These are phyloP conservation scores for Mycetomoellerius zeteki DNA, from an alignment of 1,140 invertebrate genomes.

Conservation along the genomic window DNA sequence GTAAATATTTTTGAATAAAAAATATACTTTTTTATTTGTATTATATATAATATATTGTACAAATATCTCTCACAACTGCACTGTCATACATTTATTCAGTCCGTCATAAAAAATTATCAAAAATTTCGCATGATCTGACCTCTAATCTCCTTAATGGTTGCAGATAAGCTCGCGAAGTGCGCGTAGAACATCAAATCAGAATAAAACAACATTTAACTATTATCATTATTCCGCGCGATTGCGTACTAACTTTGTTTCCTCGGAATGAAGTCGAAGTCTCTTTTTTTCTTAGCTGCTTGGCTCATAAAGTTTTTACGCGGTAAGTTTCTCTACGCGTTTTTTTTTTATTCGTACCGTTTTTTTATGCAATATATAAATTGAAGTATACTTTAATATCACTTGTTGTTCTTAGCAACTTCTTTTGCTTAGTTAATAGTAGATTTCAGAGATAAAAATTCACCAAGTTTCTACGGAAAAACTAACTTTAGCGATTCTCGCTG, in stretches of 20 bases:
- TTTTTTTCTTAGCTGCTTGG: not conserved
- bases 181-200: not conserved
- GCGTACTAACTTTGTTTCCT: constrained; percentile 19
- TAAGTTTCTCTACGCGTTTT: not conserved
- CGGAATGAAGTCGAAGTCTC: not conserved
- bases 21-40: no score
- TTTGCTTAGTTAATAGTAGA: not conserved
- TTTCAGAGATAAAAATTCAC: constrained; percentile 21
- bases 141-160: not conserved
- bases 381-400: constrained; percentile 14
- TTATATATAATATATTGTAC: no score
- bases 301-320: not conserved
- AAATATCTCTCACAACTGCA: no score
- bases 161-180: constrained; percentile 11
- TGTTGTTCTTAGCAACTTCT: not conserved
- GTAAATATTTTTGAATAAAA: no score
- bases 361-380: not conserved
- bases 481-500: not conserved
- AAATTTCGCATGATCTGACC: no score
- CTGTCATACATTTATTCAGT: no score
- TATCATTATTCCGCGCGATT: not conserved
- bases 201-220: constrained; percentile 12
- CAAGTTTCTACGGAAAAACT: not conserved
- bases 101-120: no score
- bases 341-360: not conserved